A percentile compares a stretch with the other conserved stretches of the same genome.
Conservation (phyloP, 2,888 invertebrate genomes). For the Drosophila niveifrons region DNA sequence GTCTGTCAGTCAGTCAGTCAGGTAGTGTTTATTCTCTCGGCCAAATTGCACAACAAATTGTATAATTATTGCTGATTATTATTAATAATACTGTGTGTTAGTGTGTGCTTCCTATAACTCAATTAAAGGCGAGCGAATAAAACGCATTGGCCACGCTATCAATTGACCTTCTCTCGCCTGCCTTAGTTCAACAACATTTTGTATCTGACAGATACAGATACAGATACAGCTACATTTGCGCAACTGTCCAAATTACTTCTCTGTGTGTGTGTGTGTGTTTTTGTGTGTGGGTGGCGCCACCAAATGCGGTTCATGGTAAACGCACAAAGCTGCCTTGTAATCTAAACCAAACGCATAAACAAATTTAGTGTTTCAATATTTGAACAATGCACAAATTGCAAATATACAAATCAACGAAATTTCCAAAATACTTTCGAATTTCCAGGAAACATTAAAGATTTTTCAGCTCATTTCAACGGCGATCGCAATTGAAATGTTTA, state of each 20-base stretch:
- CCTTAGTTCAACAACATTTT: constrained; percentile 51
- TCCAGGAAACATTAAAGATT: constrained; percentile 68
- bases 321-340: constrained; percentile 44
- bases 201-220: constrained; percentile 48
- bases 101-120: constrained; percentile 45
- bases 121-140: constrained; percentile 44
- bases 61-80: constrained; percentile 32
- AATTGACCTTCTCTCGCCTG: constrained; percentile 52
- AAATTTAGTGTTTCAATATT: constrained; percentile 21
- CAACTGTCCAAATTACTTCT: background rate
- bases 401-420: too few relatives aligned
- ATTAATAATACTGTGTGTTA: constrained; percentile 5
- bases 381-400: background rate
- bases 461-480: constrained; percentile 38
- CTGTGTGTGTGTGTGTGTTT: constrained; percentile 42
- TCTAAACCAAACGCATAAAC: constrained; percentile 48
- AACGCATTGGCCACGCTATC: constrained; percentile 48
- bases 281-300: constrained; percentile 61
- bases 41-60: constrained; percentile 59
- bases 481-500: constrained; percentile 36
- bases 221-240: constrained; percentile 14
- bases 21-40: constrained; percentile 9
- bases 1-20: background rate
- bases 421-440: constrained; percentile 50
- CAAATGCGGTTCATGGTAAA: constrained; percentile 56